A percentile compares a stretch with the other conserved stretches of the same genome.
phyloP scores from a whole-genome alignment of 2,797 vertebrate species.

The Smutsia temminckii region DNA sequence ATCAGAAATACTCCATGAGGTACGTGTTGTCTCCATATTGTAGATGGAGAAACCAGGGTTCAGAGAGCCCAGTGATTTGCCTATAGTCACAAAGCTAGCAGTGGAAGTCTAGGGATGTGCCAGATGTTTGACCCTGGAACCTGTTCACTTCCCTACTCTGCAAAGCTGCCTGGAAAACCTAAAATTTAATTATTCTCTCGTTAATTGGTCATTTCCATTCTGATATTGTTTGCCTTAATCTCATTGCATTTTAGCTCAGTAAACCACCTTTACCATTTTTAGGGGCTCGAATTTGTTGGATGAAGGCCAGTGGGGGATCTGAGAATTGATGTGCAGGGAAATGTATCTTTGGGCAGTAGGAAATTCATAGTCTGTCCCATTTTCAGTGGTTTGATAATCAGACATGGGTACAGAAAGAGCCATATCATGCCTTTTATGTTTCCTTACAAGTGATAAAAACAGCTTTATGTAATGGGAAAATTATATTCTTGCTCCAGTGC shows the following conservation, averaged over 20 bases:
- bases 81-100: neutral
- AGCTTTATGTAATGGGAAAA: neutral
- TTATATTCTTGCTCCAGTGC: accelerated
- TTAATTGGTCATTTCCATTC: neutral
- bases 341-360: neutral
- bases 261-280: conserved; percentile 5
- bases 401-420: conserved; percentile 37
- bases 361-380: neutral
- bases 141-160: neutral
- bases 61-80: neutral
- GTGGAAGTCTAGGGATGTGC: neutral
- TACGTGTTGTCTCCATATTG: neutral
- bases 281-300: neutral
- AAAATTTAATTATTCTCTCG: neutral
- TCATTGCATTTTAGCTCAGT: neutral
- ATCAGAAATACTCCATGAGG: neutral
- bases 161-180: neutral
- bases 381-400: neutral
- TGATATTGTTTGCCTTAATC: neutral
- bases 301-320: neutral
- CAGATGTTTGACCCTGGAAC: neutral
- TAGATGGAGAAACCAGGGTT: neutral
- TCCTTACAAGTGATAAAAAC: conserved; percentile 26
- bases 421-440: neutral
- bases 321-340: neutral